Percentiles rank a stretch among this genome's conserved stretches.
These are phyloP conservation scores for Seriola aureovittata DNA, from an alignment of 2,113 vertebrate species.

Conservation along the genomic window DNA sequence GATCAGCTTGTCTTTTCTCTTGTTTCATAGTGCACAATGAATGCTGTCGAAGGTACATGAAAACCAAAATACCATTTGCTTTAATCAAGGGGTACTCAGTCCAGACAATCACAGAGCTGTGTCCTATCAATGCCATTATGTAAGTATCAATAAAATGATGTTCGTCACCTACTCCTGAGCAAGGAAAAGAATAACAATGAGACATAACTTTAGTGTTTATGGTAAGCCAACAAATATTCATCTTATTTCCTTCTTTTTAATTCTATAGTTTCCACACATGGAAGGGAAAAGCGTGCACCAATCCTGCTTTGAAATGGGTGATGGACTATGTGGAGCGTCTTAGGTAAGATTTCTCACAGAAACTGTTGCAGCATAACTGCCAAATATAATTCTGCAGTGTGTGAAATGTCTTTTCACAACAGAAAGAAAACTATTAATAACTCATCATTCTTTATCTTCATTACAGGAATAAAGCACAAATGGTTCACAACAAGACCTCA, in stretches of 20 bases:
- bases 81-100: conserved; percentile 71
- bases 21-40: conserved; percentile 1
- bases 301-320: conserved; percentile 76
- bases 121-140: conserved; percentile 77
- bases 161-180: background rate
- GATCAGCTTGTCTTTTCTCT: background rate
- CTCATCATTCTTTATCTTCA: background rate
- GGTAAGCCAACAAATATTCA: background rate
- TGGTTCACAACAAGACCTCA: conserved; percentile 47
- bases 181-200: background rate
- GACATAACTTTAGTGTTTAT: background rate
- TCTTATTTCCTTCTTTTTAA: background rate
- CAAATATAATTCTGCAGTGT: background rate
- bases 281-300: conserved; percentile 49
- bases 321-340: conserved; percentile 60
- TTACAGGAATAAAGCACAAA: conserved; percentile 58
- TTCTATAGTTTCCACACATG: conserved; percentile 75
- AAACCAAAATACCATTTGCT: accelerated
- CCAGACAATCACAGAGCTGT: conserved; percentile 54
- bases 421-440: background rate
- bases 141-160: conserved; percentile 41
- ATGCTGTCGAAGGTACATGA: conserved; percentile 74
- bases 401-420: background rate
- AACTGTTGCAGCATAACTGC: background rate
- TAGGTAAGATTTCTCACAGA: conserved; percentile 50